Percentiles rank a stretch among this genome's conserved stretches.
Evolutionary conservation across 2,113 vertebrate genomes (phyloP).

Genomic region (Oxygymnocypris stewartii): DNA sequence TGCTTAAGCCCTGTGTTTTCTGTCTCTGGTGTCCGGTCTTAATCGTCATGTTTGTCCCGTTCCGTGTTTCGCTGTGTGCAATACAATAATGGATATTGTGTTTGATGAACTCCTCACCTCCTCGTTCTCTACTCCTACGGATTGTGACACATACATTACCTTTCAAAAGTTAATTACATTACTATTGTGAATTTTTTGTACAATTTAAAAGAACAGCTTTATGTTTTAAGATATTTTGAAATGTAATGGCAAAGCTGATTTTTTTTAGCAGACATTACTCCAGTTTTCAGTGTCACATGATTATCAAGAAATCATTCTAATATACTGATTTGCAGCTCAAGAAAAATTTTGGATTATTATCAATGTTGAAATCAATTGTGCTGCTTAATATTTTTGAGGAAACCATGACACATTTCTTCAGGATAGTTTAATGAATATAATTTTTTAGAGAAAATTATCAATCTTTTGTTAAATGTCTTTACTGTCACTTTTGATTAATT

Average conservation of each 20-base stretch:
- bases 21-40: too few species aligned
- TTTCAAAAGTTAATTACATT: neutral
- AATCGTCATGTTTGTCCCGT: too few species aligned
- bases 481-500: neutral
- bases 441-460: neutral
- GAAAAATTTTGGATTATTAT: neutral
- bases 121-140: too few species aligned
- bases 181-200: neutral
- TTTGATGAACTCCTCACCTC: too few species aligned
- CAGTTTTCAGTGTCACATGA: neutral
- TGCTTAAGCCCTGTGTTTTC: too few species aligned
- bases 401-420: neutral
- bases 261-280: neutral
- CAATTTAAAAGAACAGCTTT: neutral
- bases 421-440: too few species aligned
- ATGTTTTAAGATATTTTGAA: neutral
- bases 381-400: neutral
- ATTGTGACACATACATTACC: neutral
- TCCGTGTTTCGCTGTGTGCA: too few species aligned
- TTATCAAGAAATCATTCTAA: neutral
- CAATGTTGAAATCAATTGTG: neutral
- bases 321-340: neutral
- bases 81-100: too few species aligned
- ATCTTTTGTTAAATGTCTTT: neutral
- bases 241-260: neutral